A percentile compares a stretch with the other conserved stretches of the same genome.
These are phyloP conservation scores for Drosophila koepferae DNA, from an alignment of 2,888 invertebrate species.

Conservation along the genomic window DNA sequence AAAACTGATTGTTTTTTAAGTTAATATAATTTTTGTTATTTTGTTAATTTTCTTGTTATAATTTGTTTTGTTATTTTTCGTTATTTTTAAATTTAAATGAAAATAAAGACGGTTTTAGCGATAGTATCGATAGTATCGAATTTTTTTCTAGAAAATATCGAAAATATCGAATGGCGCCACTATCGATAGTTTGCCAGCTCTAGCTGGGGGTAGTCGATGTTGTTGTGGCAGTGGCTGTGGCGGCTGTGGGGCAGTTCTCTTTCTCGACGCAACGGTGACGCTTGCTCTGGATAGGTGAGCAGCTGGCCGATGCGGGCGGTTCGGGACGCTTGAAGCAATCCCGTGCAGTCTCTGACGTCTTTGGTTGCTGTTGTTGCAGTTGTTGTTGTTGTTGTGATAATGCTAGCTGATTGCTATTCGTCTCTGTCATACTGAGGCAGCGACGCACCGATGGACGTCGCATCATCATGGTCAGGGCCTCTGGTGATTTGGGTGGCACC, in stretches of 20 bases:
- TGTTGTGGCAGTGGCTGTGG: slow-evolving; percentile 26
- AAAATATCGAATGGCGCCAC: too few species aligned
- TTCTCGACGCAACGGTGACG: slow-evolving; percentile 84
- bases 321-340: slow-evolving; percentile 89
- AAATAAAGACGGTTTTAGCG: too few species aligned
- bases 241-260: slow-evolving; percentile 76
- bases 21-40: too few species aligned
- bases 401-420: slow-evolving; percentile 61
- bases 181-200: too few species aligned
- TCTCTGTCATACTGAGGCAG: slow-evolving; percentile 86
- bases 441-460: slow-evolving; percentile 86
- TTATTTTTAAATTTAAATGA: too few species aligned
- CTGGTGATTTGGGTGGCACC: slow-evolving; percentile 84
- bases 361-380: slow-evolving; percentile 70
- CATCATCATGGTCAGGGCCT: slow-evolving; percentile 66
- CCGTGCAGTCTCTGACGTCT: slow-evolving; percentile 82
- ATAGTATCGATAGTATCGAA: too few species aligned
- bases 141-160: too few species aligned
- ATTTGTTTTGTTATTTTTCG: too few species aligned
- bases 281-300: slow-evolving; percentile 85
- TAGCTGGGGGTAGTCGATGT: slow-evolving; percentile 5
- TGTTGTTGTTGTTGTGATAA: slow-evolving; percentile 61
- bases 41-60: too few species aligned
- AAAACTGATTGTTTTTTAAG: too few species aligned
- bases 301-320: slow-evolving; percentile 86